These are phyloP conservation scores for Ectropis crepuscularia DNA, from an alignment of 2,888 invertebrate genomes.

Conservation along the genomic window DNA sequence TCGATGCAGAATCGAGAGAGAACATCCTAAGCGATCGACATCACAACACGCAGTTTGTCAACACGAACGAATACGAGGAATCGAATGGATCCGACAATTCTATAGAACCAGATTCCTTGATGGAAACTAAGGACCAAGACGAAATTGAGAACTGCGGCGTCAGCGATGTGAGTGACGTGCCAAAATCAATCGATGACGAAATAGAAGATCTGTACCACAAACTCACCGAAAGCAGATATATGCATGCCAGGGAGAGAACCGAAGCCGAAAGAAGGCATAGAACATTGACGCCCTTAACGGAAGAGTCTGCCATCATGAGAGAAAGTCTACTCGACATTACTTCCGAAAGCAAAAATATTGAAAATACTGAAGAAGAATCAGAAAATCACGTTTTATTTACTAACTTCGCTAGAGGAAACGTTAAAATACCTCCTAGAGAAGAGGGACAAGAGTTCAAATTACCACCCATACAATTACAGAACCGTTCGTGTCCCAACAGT, in stretches of 20 bases:
- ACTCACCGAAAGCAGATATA: slow-evolving; percentile 55
- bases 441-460: slow-evolving; percentile 58
- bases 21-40: slow-evolving; percentile 44
- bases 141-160: slow-evolving; percentile 47
- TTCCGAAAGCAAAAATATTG: slow-evolving; percentile 39
- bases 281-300: slow-evolving; percentile 69
- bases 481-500: slow-evolving; percentile 53
- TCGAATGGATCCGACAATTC: slow-evolving; percentile 52
- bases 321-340: slow-evolving; percentile 60
- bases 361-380: slow-evolving; percentile 30
- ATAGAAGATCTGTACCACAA: slow-evolving; percentile 69
- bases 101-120: slow-evolving; percentile 73
- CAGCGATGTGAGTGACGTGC: slow-evolving; percentile 47
- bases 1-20: slow-evolving; percentile 53
- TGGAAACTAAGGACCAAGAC: slow-evolving; percentile 45
- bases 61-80: slow-evolving; percentile 51
- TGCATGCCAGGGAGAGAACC: slow-evolving; percentile 43
- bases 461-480: slow-evolving; percentile 62
- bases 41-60: slow-evolving; percentile 47
- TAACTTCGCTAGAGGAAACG: slow-evolving; percentile 56
- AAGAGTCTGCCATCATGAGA: slow-evolving; percentile 65
- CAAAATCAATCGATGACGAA: slow-evolving; percentile 64
- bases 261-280: slow-evolving; percentile 50
- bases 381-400: slow-evolving; percentile 56
- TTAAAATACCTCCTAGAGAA: slow-evolving; percentile 54